These are phyloP conservation scores for Ectropis grisescens DNA, from an alignment of 1,140 invertebrate species.

Conservation along the genomic window DNA sequence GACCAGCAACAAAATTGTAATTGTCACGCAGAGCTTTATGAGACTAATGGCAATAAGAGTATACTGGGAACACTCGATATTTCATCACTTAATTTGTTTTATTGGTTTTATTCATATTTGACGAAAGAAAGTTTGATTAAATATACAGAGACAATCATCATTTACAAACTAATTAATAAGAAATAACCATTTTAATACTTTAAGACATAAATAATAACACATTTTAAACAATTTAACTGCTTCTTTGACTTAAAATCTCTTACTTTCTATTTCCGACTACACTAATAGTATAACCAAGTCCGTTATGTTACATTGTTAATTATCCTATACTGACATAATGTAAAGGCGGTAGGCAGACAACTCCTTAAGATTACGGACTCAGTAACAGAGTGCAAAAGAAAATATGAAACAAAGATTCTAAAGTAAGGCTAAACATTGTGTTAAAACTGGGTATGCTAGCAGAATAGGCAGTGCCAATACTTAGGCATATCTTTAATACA, in stretches of 20 bases:
- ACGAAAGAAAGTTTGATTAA: slow-evolving; percentile 33
- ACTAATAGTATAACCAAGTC: slow-evolving; percentile 67
- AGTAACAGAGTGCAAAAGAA: slow-evolving; percentile 46
- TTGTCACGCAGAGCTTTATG: no score
- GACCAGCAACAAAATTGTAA: no score
- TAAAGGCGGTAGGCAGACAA: slow-evolving; percentile 68
- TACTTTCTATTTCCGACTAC: slow-evolving; percentile 61
- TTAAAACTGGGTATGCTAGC: background rate
- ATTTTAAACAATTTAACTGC: slow-evolving; percentile 69
- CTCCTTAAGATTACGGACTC: slow-evolving; percentile 58
- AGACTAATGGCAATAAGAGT: no score
- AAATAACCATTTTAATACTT: slow-evolving; percentile 71
- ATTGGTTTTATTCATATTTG: slow-evolving; percentile 34
- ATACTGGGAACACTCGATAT: no score
- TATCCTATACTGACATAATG: slow-evolving; percentile 64
- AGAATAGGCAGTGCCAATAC: no score
- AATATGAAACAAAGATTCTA: slow-evolving; percentile 9
- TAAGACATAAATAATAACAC: slow-evolving; percentile 70
- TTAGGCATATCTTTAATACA: no score
- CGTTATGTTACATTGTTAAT: slow-evolving; percentile 62
- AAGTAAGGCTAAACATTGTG: slow-evolving; percentile 10
- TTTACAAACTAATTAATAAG: slow-evolving; percentile 70
- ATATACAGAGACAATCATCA: slow-evolving; percentile 48
- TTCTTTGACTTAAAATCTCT: slow-evolving; percentile 69
- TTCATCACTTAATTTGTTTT: no score